Evolutionary conservation across 1,140 invertebrate genomes (phyloP).

Genomic region (Asobara japonica): DNA sequence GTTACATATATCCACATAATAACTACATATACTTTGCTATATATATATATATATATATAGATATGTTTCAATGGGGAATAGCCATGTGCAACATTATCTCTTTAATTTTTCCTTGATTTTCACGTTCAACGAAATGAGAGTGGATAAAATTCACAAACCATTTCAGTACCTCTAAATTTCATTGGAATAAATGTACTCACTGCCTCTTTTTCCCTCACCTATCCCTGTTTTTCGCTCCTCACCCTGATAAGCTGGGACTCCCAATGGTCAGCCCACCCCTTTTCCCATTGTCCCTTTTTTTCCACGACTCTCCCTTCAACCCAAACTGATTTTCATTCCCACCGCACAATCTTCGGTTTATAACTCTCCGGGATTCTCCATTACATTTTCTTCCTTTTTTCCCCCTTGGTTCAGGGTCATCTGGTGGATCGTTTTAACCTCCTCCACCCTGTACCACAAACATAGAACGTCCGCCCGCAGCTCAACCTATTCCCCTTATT

Average conservation of each 20-base stretch:
- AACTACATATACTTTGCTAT: too few relatives aligned
- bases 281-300: neutral
- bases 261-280: neutral
- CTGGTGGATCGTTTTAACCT: neutral
- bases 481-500: neutral
- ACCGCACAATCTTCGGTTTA: neutral
- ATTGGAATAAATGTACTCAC: neutral
- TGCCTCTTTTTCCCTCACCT: neutral
- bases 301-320: neutral
- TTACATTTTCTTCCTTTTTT: constrained; percentile 27
- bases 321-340: neutral
- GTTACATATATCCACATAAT: too few relatives aligned
- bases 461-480: neutral
- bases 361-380: neutral
- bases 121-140: neutral
- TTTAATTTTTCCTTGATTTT: neutral
- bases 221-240: neutral
- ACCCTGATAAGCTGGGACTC: neutral
- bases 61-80: too few relatives aligned
- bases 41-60: too few relatives aligned
- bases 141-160: neutral
- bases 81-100: too few relatives aligned
- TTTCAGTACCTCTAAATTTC: neutral
- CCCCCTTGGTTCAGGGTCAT: constrained; percentile 11
- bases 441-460: constrained; percentile 4